These are phyloP conservation scores for Eilema sororculum DNA, from an alignment of 2,888 invertebrate species.

Conservation along the genomic window DNA sequence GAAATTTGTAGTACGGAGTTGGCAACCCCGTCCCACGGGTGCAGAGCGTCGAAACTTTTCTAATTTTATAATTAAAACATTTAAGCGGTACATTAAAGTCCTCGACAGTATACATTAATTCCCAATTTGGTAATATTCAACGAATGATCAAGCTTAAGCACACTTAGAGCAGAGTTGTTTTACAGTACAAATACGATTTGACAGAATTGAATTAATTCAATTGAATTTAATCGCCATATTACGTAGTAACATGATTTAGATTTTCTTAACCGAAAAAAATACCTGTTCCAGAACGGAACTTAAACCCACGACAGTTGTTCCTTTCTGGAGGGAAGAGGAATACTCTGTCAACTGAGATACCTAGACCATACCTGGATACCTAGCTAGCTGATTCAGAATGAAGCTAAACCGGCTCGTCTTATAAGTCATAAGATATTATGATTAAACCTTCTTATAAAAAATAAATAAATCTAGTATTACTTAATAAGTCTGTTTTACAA, in stretches of 20 bases:
- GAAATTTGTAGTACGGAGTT: constrained; percentile 5
- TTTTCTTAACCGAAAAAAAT: background rate
- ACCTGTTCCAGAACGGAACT: too few species aligned
- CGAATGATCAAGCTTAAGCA: constrained; percentile 43
- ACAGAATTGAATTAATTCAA: constrained; percentile 25
- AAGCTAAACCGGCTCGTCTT: too few species aligned
- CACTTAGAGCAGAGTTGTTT: constrained; percentile 29
- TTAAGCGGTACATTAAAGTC: constrained; percentile 38
- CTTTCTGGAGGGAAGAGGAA: too few species aligned
- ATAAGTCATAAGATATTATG: too few species aligned
- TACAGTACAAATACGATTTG: constrained; percentile 23
- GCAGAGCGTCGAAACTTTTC: constrained; percentile 37
- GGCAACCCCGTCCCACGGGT: constrained; percentile 29
- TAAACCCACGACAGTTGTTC: too few species aligned
- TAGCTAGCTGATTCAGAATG: too few species aligned
- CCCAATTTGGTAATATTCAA: constrained; percentile 44
- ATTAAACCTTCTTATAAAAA: too few species aligned
- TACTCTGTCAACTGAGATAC: too few species aligned
- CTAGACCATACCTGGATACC: too few species aligned
- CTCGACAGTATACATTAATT: constrained; percentile 43
- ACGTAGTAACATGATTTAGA: background rate
- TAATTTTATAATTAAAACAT: constrained; percentile 49
- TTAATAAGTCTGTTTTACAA: too few species aligned
- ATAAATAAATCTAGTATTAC: too few species aligned
- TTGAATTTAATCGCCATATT: background rate